Base-by-base conservation (phyloP, 2,797 vertebrate genomes). In the Thaleichthys pacificus region DNA sequence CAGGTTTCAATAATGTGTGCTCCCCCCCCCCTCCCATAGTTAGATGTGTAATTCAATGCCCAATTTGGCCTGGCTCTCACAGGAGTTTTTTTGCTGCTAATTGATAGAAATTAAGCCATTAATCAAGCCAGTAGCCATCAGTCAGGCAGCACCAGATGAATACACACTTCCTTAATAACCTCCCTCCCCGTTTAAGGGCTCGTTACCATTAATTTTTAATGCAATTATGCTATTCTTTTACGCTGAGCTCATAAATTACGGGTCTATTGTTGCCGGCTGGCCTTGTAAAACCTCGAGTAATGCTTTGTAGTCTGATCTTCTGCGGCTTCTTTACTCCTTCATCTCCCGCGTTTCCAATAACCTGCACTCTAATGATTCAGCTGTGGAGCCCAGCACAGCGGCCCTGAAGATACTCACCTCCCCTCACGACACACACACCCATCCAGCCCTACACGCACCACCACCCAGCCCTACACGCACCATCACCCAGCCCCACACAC, bases 181-280 rank as follows among this genome's bases (percentile, higher is more conserved):
- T 97, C 96, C 96, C 97, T 98, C 95, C 95, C 95, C 96, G 97
- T 98, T 98, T 97, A 96, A 97, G 96, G 95, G 96, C 96, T 99
- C 97, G 98, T 98, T 99, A 99, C 96, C 97, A 98, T 99, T 97
- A 96, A 98, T 98, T 99, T 98, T 98, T 99, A 98, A 99, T 99
- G 97, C 94, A 98, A 98, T 99, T 99, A 99, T 97, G 97, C 97
- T 97, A 97, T 98, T 99, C 96, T 99, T 98, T 99, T 99, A 98
- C 96, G 94, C 96, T 94, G 95, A 97, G 97, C 97, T 98, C 97
- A 99, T 99, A 98, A 98, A 99, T 99, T 98, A 97, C 95, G 86
- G 95, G 95, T 97, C 97, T 97, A 97, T 97, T 98, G 97, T 98
- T 97, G 96, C 95, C 92, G 91, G 89, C 94, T 95, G 95, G 96